These are phyloP conservation scores for Hymenopus coronatus DNA, from an alignment of 2,888 invertebrate genomes.

Conservation along the genomic window DNA sequence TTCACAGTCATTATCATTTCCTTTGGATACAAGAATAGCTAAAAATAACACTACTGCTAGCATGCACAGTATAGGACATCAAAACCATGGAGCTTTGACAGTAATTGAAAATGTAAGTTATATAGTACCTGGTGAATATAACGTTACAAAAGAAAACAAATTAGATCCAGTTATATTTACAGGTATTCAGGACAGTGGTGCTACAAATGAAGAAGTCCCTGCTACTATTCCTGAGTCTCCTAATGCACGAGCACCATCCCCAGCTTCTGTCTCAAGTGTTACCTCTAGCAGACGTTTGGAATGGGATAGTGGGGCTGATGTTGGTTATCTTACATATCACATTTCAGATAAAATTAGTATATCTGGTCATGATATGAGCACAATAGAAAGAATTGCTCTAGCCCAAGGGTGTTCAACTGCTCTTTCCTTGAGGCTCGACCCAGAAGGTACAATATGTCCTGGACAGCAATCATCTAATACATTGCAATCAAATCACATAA, in stretches of 20 bases:
- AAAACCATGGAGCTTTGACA: neutral
- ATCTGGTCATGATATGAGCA: slow-evolving; percentile 48
- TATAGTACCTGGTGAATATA: no score
- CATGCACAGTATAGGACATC: neutral
- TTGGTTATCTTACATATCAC: slow-evolving; percentile 59
- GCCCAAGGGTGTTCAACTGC: slow-evolving; percentile 43
- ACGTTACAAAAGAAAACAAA: neutral
- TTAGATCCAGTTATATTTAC: neutral
- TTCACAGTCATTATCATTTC: neutral
- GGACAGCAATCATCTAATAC: slow-evolving; percentile 32
- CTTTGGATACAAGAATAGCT: neutral
- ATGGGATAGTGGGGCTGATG: slow-evolving; percentile 87
- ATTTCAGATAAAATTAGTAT: neutral
- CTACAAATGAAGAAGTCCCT: slow-evolving; percentile 39
- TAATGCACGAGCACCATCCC: slow-evolving; percentile 42
- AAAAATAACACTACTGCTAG: neutral
- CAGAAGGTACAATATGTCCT: slow-evolving; percentile 27
- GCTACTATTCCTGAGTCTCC: slow-evolving; percentile 36
- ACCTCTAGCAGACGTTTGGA: slow-evolving; percentile 73
- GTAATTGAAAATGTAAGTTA: neutral
- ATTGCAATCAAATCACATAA: neutral
- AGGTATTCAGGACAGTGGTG: neutral
- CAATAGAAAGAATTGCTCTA: slow-evolving; percentile 61
- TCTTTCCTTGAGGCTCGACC: slow-evolving; percentile 11
- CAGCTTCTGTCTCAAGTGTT: slow-evolving; percentile 72